Evolutionary conservation across 1,140 invertebrate species (phyloP).

Genomic region (Nautilus pompilius): DNA sequence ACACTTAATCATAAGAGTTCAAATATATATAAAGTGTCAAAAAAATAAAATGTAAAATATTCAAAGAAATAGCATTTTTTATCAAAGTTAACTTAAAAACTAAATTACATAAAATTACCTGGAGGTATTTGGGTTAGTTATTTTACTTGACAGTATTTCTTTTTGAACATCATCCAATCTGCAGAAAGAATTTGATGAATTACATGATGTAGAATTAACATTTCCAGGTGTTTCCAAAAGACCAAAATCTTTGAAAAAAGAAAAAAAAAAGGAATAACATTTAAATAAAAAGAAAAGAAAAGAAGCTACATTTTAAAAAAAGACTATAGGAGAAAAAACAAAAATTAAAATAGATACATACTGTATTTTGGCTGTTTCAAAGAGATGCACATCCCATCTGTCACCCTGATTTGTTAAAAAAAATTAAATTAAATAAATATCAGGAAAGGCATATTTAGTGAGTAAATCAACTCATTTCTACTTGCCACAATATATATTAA

Average conservation of each 20-base stretch:
- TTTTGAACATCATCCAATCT: not conserved
- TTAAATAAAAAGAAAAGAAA: not conserved
- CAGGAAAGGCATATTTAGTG: too few species aligned
- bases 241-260: constrained; percentile 23
- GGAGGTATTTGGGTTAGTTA: not conserved
- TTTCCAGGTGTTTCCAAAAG: constrained; percentile 24
- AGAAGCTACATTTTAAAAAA: not conserved
- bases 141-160: not conserved
- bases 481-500: too few species aligned
- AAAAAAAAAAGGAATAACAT: not conserved
- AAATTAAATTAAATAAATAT: too few species aligned
- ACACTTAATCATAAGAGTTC: too few species aligned
- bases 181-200: not conserved
- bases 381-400: not conserved
- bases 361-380: not conserved
- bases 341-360: not conserved
- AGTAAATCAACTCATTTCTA: too few species aligned
- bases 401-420: too few species aligned
- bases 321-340: too few species aligned
- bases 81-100: not conserved
- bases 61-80: not conserved
- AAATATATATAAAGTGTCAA: too few species aligned
- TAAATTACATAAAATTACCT: not conserved
- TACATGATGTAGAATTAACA: not conserved
- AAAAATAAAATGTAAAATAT: not conserved